These are phyloP conservation scores for Calliphora vicina DNA, from an alignment of 1,140 invertebrate species.

Conservation along the genomic window DNA sequence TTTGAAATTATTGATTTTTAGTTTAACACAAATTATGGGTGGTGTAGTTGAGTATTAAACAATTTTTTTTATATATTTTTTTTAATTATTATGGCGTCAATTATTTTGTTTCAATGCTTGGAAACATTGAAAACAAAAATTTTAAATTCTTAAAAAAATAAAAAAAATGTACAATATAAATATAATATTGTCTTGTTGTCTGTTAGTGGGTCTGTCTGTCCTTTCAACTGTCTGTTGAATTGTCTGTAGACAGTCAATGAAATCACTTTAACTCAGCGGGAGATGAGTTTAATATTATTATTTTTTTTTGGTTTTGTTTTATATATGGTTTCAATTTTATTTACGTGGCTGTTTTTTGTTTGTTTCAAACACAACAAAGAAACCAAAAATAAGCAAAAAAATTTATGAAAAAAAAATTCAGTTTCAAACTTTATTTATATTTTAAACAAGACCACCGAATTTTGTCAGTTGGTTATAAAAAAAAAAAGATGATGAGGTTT, in stretches of 20 bases:
- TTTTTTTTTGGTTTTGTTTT: too few species aligned
- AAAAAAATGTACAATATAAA: neutral
- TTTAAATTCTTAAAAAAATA: constrained; percentile 17
- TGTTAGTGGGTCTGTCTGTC: constrained; percentile 32
- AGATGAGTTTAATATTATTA: constrained; percentile 19
- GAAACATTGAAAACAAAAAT: neutral
- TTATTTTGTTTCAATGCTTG: neutral
- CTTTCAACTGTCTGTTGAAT: neutral
- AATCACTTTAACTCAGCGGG: constrained; percentile 36
- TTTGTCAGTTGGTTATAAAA: neutral
- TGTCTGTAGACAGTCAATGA: constrained; percentile 34
- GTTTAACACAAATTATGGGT: neutral
- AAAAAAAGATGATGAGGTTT: too few species aligned
- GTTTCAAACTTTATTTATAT: neutral
- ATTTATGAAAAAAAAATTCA: neutral
- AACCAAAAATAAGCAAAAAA: neutral
- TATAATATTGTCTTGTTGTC: constrained; percentile 15
- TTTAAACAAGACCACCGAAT: neutral
- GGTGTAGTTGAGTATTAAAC: neutral
- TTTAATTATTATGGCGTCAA: constrained; percentile 7
- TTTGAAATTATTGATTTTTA: neutral
- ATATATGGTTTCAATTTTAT: constrained; percentile 21
- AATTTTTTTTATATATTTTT: neutral
- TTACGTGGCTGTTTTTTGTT: neutral
- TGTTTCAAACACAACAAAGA: neutral